These are phyloP conservation scores for silkworm (Bombyx mori) DNA, from an alignment of 1,140 invertebrate genomes.

Conservation along the genomic window DNA sequence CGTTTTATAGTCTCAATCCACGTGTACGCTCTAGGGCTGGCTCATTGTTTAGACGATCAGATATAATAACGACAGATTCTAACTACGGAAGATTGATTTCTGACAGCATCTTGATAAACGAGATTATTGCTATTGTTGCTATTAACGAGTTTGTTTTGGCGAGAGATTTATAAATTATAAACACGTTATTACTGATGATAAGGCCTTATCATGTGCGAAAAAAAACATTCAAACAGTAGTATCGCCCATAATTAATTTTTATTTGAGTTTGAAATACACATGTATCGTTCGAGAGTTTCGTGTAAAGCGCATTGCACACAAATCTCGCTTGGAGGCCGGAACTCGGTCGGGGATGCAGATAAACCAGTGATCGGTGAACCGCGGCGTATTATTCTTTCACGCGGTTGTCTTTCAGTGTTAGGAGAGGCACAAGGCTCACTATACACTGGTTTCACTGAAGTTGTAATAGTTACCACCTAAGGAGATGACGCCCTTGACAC, in stretches of 20 bases:
- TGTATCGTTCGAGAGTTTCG: conserved; percentile 14
- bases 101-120: too few relatives aligned
- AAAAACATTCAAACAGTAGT: too few relatives aligned
- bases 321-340: conserved; percentile 9
- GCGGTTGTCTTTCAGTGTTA: conserved; percentile 6
- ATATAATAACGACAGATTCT: too few relatives aligned
- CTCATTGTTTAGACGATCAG: conserved; percentile 9
- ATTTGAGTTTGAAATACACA: too few relatives aligned
- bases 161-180: too few relatives aligned
- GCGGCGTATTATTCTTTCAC: conserved; percentile 14
- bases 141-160: too few relatives aligned
- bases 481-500: conserved; percentile 30
- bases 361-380: conserved; percentile 17
- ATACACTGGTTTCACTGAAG: conserved; percentile 7
- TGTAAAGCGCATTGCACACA: conserved; percentile 16
- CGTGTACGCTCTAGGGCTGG: neutral
- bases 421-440: conserved; percentile 10
- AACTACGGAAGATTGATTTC: too few relatives aligned
- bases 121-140: too few relatives aligned
- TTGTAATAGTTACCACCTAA: conserved; percentile 9
- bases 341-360: conserved; percentile 12
- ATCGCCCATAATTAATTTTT: too few relatives aligned
- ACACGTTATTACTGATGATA: too few relatives aligned
- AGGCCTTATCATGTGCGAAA: too few relatives aligned
- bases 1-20: conserved; percentile 3